Conservation (phyloP, 1,140 invertebrate species). For the Thaumatotibia leucotreta region DNA sequence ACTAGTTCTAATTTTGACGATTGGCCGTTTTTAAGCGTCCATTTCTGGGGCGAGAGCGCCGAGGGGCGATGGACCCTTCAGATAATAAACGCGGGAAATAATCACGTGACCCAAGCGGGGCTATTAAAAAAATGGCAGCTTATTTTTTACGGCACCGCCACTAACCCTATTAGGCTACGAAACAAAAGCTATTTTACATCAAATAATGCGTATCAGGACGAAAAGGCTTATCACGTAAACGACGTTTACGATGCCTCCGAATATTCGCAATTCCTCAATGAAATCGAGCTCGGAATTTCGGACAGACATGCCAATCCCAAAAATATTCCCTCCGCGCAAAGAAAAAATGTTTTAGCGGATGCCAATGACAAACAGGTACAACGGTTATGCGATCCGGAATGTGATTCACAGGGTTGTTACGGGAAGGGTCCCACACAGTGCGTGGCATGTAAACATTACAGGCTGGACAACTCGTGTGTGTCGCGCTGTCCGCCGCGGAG, state of each 20-base stretch:
- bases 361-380: slow-evolving; percentile 81
- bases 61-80: slow-evolving; percentile 95
- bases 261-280: slow-evolving; percentile 61
- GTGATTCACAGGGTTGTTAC: slow-evolving; percentile 88
- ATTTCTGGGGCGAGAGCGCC: slow-evolving; percentile 97
- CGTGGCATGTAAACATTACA: slow-evolving; percentile 86
- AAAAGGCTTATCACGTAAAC: slow-evolving; percentile 41
- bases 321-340: slow-evolving; percentile 76
- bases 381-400: slow-evolving; percentile 89
- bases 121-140: slow-evolving; percentile 95
- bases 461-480: slow-evolving; percentile 88
- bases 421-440: slow-evolving; percentile 88
- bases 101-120: slow-evolving; percentile 90
- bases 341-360: slow-evolving; percentile 74
- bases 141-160: slow-evolving; percentile 93
- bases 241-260: slow-evolving; percentile 42
- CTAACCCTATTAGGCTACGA: slow-evolving; percentile 85
- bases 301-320: slow-evolving; percentile 74
- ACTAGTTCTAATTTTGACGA: slow-evolving; percentile 96
- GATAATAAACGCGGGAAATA: slow-evolving; percentile 91
- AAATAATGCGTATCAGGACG: slow-evolving; percentile 4
- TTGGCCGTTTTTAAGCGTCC: slow-evolving; percentile 98
- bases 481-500: slow-evolving; percentile 87
- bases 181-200: slow-evolving; percentile 35
- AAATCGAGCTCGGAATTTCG: slow-evolving; percentile 67